phyloP scores from a whole-genome alignment of 2,113 vertebrate species.

The Amphiprion percula region DNA sequence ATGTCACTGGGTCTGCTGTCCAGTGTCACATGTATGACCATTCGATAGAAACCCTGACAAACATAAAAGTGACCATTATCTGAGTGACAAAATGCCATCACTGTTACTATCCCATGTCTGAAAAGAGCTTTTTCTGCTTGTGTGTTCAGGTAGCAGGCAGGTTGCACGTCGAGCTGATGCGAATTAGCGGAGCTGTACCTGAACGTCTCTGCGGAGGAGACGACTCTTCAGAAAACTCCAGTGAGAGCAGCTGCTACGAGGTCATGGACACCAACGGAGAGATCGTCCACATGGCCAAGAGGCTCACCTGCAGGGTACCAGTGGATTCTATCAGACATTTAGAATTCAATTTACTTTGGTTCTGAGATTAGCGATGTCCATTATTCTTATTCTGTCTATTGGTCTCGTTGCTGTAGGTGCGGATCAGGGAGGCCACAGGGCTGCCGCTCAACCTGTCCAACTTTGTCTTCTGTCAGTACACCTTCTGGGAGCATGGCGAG shows the following conservation, averaged over 20 bases:
- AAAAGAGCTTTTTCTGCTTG: background rate
- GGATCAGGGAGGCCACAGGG: conserved; percentile 95
- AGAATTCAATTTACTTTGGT: background rate
- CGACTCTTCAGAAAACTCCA: conserved; percentile 97
- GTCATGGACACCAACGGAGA: conserved; percentile 93
- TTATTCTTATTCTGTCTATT: background rate
- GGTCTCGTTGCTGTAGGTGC: conserved; percentile 86
- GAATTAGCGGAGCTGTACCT: conserved; percentile 90
- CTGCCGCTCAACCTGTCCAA: conserved; percentile 96
- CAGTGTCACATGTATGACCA: too few relatives aligned
- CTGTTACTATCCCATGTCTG: background rate
- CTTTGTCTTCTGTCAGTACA: conserved; percentile 99
- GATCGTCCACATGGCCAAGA: conserved; percentile 91
- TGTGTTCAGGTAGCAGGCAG: conserved; percentile 91
- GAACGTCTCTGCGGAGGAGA: conserved; percentile 91
- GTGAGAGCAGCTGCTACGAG: conserved; percentile 94
- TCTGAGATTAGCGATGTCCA: background rate
- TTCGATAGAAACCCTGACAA: too few relatives aligned
- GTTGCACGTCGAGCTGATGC: conserved; percentile 94
- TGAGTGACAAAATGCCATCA: too few relatives aligned
- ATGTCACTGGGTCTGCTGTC: too few relatives aligned
- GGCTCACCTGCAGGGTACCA: conserved; percentile 92
- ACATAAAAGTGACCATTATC: too few relatives aligned
- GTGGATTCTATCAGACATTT: background rate
- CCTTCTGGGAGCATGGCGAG: conserved; percentile 94